Evolutionary conservation across 2,888 invertebrate genomes (phyloP).

Genomic region (Metallyticus violacea): DNA sequence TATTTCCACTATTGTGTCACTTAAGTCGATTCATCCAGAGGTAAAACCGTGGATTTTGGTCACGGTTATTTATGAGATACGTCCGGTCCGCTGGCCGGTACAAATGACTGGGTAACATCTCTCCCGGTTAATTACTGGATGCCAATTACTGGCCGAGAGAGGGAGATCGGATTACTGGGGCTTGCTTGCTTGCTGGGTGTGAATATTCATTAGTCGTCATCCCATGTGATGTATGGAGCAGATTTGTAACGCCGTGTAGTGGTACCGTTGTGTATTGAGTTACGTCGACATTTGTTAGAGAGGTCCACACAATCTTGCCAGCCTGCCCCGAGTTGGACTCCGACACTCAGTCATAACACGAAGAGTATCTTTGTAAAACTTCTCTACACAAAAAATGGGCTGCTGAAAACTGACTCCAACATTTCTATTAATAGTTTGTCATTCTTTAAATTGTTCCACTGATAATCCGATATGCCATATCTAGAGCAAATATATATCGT

Average conservation of each 20-base stretch:
- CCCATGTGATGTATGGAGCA: slow-evolving; percentile 3
- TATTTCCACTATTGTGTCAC: too few relatives aligned
- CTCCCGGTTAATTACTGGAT: slow-evolving; percentile 9
- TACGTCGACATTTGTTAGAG: neutral
- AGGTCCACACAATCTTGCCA: too few relatives aligned
- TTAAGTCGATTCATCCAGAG: neutral
- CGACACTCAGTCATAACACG: neutral
- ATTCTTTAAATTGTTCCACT: too few relatives aligned
- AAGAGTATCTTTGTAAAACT: too few relatives aligned
- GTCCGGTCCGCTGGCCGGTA: neutral
- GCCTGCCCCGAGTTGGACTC: too few relatives aligned
- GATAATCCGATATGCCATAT: too few relatives aligned
- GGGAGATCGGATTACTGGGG: slow-evolving; percentile 11
- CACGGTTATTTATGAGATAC: slow-evolving; percentile 5
- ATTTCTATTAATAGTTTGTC: too few relatives aligned
- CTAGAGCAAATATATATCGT: too few relatives aligned
- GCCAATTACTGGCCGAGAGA: slow-evolving; percentile 2
- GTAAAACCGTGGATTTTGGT: too few relatives aligned
- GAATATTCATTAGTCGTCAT: slow-evolving; percentile 18
- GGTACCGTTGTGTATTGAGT: neutral
- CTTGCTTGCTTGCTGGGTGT: neutral
- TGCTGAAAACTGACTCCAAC: too few relatives aligned
- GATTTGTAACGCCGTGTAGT: slow-evolving; percentile 2
- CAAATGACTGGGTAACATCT: slow-evolving; percentile 1
- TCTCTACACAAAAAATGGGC: neutral